Conservation (phyloP, 35 echinoderm and acorn worm genomes). For the Acanthaster planci region DNA sequence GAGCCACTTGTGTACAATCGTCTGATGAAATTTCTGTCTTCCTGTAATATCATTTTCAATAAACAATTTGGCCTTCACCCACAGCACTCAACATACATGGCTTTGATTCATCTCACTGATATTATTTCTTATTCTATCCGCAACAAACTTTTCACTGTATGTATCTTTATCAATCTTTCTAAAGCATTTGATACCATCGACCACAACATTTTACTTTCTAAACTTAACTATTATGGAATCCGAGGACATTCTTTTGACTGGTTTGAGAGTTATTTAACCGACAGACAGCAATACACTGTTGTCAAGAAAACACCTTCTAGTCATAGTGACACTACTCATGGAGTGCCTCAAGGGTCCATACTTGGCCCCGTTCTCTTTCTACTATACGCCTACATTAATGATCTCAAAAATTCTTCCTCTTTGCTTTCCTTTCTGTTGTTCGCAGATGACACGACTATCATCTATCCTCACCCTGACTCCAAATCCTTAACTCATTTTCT, state of each 20-base stretch:
- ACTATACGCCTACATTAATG: slow-evolving; percentile 48
- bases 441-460: slow-evolving; percentile 21
- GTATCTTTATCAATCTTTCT: slow-evolving; percentile 29
- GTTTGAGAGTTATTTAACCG: background rate
- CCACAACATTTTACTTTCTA: slow-evolving; percentile 1
- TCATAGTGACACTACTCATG: background rate
- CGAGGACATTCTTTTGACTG: background rate
- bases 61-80: background rate
- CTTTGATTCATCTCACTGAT: background rate
- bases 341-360: slow-evolving; percentile 47
- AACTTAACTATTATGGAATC: slow-evolving; percentile 38
- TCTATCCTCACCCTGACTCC: background rate
- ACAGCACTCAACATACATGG: background rate
- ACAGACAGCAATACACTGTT: background rate
- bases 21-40: background rate
- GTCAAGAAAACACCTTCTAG: background rate
- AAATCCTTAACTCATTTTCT: background rate
- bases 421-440: slow-evolving; percentile 17
- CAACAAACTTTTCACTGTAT: background rate
- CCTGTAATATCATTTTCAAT: background rate
- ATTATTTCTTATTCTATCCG: background rate
- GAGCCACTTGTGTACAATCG: background rate
- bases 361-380: slow-evolving; percentile 29
- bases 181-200: slow-evolving; percentile 32
- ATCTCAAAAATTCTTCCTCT: background rate